phyloP scores from a whole-genome alignment of 2,113 vertebrate genomes.

The Turnix velox region DNA sequence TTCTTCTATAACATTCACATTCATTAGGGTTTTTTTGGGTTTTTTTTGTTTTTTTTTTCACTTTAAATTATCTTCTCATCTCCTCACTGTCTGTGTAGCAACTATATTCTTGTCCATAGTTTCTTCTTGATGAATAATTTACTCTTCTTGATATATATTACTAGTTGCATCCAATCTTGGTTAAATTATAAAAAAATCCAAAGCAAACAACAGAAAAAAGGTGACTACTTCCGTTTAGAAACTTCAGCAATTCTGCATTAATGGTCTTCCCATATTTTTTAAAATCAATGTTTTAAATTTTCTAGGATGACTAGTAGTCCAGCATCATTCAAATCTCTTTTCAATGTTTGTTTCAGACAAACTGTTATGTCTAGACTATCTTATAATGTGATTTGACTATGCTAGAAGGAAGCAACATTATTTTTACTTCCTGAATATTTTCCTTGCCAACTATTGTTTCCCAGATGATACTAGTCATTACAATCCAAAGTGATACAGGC shows the following conservation, averaged over 20 bases:
- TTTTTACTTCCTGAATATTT: neutral
- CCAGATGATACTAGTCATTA: neutral
- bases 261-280: neutral
- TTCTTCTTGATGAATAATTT: neutral
- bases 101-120: neutral
- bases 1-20: neutral
- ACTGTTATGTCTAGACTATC: neutral
- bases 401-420: neutral
- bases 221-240: neutral
- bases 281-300: neutral
- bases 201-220: no score
- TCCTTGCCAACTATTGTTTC: neutral
- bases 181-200: neutral
- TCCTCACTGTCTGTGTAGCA: neutral
- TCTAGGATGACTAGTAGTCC: neutral
- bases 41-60: no score
- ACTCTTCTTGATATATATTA: neutral
- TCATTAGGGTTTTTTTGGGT: no score
- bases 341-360: neutral
- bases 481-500: neutral
- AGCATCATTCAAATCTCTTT: neutral
- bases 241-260: neutral
- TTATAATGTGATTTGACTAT: neutral
- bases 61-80: neutral
- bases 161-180: neutral